These are phyloP conservation scores for Botia kubotai DNA, from an alignment of 2,797 vertebrate genomes.

Conservation along the genomic window DNA sequence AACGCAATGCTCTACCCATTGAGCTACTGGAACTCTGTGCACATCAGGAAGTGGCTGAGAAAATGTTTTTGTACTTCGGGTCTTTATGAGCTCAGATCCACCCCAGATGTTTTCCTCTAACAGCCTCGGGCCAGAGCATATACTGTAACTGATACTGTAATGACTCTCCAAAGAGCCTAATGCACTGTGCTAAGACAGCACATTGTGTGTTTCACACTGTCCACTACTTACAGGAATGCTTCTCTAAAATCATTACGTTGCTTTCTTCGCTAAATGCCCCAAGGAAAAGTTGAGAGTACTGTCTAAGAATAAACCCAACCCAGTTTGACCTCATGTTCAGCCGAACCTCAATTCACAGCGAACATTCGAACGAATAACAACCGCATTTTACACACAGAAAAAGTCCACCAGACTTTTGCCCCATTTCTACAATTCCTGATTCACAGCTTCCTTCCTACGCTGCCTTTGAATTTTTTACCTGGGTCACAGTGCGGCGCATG, in stretches of 20 bases:
- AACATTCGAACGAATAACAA: neutral
- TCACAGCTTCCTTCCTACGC: neutral
- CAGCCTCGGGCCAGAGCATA: slow-evolving; percentile 39
- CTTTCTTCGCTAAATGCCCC: slow-evolving; percentile 49
- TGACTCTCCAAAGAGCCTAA: slow-evolving; percentile 48
- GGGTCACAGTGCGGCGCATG: slow-evolving; percentile 18
- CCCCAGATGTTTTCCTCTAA: slow-evolving; percentile 21
- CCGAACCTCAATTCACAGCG: neutral
- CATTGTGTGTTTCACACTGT: slow-evolving; percentile 52
- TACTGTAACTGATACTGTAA: slow-evolving; percentile 56
- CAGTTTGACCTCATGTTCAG: slow-evolving; percentile 13
- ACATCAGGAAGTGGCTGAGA: slow-evolving; percentile 31
- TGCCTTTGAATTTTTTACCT: neutral
- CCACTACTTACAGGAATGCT: slow-evolving; percentile 35
- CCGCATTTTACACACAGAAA: neutral
- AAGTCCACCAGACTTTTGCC: neutral
- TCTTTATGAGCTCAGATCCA: slow-evolving; percentile 10
- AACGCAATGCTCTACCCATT: too few relatives aligned
- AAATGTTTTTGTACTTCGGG: slow-evolving; percentile 26
- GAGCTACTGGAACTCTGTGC: too few relatives aligned
- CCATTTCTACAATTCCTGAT: neutral
- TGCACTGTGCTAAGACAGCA: slow-evolving; percentile 52
- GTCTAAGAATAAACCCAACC: slow-evolving; percentile 42
- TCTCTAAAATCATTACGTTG: slow-evolving; percentile 46
- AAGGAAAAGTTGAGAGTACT: slow-evolving; percentile 26